Evolutionary conservation across 2,797 vertebrate genomes (phyloP), one percentile per base, ranked within the genome.

Genomic region (Clamator glandarius): DNA sequence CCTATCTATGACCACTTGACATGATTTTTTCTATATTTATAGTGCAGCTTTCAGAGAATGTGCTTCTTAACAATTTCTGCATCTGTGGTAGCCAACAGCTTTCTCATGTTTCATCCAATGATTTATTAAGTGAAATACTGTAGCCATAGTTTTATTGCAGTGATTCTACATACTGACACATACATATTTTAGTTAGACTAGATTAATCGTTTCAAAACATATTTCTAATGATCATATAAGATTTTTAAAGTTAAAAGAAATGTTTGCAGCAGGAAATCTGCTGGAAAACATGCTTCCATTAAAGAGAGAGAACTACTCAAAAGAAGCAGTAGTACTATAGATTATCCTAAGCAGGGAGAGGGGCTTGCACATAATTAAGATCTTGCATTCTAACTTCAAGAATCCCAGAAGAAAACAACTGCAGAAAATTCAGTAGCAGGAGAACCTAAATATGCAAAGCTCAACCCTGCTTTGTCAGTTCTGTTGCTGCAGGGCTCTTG

Each of bases 391-490:
- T 64, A 78, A 79, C 35, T 87, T 81, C 41, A 59, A 2, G 15
- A 52, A 31, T 52, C 78, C 51, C 69, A 73, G 42, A 94, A 93
- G 74, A 74, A 85, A 89, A 77, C 42, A 90, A 87, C 5, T 15
- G 3, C 31, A 46, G 12, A 41, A 48, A 77, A 89, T 67, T 76
- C n/a, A 35, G 48, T 12, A 89, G 29, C 52, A 68, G 42, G 9
- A 83, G 36, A 92, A 91, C 81, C 58, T 72, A 89, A 91, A 94
- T 79, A 91, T 64, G 76, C 84, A 95, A 87, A 95, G n/a, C 58
- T 46, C 29, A 48, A 70, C 29, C 46, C 25, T 85, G 68, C 42
- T 86, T 92, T 94, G 51, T 83, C 72, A 51, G 25, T 44, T 25
- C 29, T 85, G 33, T 66, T 93, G 91, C 93, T 93, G 39, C 55